These are phyloP conservation scores for Plusia festucae DNA, from an alignment of 2,888 invertebrate species.

Conservation along the genomic window DNA sequence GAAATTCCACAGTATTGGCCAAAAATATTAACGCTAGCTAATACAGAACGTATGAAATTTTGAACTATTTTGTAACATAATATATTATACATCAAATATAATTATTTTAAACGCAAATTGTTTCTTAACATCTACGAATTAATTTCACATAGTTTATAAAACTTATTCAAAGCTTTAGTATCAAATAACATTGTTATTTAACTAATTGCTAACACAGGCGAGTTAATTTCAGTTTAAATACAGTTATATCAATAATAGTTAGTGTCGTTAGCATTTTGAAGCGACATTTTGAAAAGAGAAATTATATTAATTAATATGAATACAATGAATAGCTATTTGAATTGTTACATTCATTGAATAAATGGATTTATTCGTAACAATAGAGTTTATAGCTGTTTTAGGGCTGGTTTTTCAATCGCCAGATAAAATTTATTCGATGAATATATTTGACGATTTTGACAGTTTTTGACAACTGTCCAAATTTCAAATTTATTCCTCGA, in stretches of 20 bases:
- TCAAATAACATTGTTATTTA: constrained; percentile 22
- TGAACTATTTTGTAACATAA: neutral
- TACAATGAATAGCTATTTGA: neutral
- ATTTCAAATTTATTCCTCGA: too few relatives aligned
- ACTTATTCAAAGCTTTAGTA: constrained; percentile 18
- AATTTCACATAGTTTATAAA: constrained; percentile 9
- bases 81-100: neutral
- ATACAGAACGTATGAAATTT: too few relatives aligned
- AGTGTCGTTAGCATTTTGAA: constrained; percentile 19
- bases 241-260: constrained; percentile 23
- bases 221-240: constrained; percentile 31
- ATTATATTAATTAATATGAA: neutral
- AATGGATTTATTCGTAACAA: neutral
- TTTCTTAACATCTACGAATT: neutral
- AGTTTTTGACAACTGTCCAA: too few relatives aligned
- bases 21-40: too few relatives aligned
- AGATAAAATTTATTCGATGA: too few relatives aligned
- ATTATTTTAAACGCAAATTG: neutral
- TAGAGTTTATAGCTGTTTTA: too few relatives aligned
- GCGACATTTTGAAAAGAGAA: neutral
- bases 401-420: too few relatives aligned
- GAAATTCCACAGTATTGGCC: too few relatives aligned
- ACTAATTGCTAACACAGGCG: constrained; percentile 29
- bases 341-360: neutral
- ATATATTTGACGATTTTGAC: too few relatives aligned